Percentiles rank a stretch among this genome's conserved stretches.
Conservation (phyloP, 2,797 vertebrate species). For the Alfaro cultratus region DNA sequence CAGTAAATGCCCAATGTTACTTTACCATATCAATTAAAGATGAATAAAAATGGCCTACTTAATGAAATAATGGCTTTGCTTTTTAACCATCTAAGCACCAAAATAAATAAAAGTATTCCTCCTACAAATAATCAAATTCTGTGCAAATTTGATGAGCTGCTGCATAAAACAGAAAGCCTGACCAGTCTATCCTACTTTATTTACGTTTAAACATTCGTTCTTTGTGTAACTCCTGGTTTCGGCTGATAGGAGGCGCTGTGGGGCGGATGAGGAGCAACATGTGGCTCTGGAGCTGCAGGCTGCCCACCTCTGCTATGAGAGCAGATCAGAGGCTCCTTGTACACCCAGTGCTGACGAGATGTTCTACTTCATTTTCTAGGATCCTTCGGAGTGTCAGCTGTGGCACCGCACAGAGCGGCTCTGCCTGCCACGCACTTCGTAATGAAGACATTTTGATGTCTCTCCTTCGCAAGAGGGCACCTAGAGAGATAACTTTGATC, state of each 20-base stretch:
- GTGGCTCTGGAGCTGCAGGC: conserved; percentile 3
- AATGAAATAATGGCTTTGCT: neutral
- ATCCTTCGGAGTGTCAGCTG: conserved; percentile 57
- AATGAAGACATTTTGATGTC: conserved; percentile 63
- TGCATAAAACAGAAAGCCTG: neutral
- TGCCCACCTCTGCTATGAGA: conserved; percentile 13
- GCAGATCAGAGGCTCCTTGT: conserved; percentile 14
- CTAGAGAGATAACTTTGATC: conserved; percentile 62
- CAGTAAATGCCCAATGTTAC: too few species aligned
- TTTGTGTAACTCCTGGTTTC: neutral
- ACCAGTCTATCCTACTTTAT: neutral
- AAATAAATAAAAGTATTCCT: neutral
- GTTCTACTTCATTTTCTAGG: conserved; percentile 54
- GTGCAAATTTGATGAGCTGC: neutral
- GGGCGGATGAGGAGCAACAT: neutral
- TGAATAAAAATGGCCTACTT: neutral
- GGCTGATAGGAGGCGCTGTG: neutral
- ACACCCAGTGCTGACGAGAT: conserved; percentile 6
- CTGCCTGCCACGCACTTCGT: conserved; percentile 53
- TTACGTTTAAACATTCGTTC: neutral
- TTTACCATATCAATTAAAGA: neutral
- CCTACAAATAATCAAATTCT: neutral
- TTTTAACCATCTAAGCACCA: neutral
- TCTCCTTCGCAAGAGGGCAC: conserved; percentile 38
- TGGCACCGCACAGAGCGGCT: conserved; percentile 52